A percentile compares a stretch with the other conserved stretches of the same genome.
Conservation (phyloP, 1,140 invertebrate genomes). For the Trichoplusia ni region DNA sequence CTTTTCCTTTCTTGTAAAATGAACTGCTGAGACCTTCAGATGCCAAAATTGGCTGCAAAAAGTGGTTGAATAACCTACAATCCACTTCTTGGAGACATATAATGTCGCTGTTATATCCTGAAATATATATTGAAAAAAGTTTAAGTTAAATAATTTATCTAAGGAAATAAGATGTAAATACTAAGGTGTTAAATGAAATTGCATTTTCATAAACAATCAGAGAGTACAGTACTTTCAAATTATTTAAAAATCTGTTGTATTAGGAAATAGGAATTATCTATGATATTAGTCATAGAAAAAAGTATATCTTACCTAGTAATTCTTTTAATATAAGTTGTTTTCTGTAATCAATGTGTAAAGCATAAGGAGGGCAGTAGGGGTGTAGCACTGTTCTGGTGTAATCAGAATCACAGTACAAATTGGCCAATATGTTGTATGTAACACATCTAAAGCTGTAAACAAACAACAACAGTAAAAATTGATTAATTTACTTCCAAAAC, state of each 20-base stretch:
- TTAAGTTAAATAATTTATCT: conserved; percentile 7
- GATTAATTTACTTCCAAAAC: conserved; percentile 13
- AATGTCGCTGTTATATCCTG: conserved; percentile 94
- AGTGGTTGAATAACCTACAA: conserved; percentile 87
- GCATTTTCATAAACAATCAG: too few species aligned
- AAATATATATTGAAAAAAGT: conserved; percentile 40
- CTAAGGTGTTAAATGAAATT: background rate
- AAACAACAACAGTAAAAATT: conserved; percentile 13
- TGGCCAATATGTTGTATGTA: conserved; percentile 94
- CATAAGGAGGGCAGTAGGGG: conserved; percentile 90
- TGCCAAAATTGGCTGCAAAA: conserved; percentile 85
- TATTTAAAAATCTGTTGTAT: too few species aligned
- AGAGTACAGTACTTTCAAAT: too few species aligned
- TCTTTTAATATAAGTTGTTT: conserved; percentile 93
- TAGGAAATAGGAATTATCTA: too few species aligned
- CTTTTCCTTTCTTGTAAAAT: conserved; percentile 87
- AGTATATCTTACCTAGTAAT: conserved; percentile 86
- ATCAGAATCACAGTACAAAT: conserved; percentile 92
- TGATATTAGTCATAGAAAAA: too few species aligned
- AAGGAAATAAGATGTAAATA: background rate
- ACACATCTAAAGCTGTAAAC: conserved; percentile 89
- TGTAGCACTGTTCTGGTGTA: conserved; percentile 87
- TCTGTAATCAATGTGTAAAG: conserved; percentile 91
- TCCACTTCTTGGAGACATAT: conserved; percentile 97
- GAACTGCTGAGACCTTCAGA: conserved; percentile 82